Evolutionary conservation across 2,113 vertebrate species (phyloP).

Genomic region (Prolemur simus): DNA sequence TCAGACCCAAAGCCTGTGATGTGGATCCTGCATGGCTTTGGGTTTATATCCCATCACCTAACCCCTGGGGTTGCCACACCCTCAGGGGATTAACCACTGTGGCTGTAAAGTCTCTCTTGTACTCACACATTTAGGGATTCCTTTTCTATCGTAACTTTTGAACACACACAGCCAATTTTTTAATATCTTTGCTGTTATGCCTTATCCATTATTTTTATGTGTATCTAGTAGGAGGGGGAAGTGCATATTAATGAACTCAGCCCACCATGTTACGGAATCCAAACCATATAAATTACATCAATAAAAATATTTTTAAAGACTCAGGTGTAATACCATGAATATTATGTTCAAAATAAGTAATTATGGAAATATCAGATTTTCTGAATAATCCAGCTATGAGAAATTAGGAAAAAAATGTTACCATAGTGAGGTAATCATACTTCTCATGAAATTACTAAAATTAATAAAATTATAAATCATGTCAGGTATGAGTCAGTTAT

Average conservation of each 20-base stretch:
- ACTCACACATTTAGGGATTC: background rate
- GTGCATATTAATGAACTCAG: background rate
- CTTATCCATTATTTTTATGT: background rate
- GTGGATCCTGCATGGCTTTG: too few species aligned
- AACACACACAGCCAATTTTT: background rate
- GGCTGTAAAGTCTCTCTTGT: background rate
- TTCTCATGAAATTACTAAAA: slow-evolving; percentile 19
- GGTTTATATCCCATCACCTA: background rate
- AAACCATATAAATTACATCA: background rate
- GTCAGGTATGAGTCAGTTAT: background rate
- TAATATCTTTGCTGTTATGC: background rate
- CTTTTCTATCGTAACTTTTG: background rate
- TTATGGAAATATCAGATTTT: background rate
- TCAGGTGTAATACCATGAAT: background rate
- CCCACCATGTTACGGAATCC: background rate
- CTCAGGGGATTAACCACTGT: background rate
- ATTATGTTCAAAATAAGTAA: background rate
- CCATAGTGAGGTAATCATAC: background rate
- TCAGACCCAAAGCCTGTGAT: background rate
- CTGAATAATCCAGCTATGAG: background rate
- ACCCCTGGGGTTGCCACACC: background rate
- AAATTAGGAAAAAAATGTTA: background rate
- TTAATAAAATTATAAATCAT: background rate
- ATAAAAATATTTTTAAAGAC: slow-evolving; percentile 27
- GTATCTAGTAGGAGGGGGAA: background rate